A percentile compares a stretch with the other conserved stretches of the same genome.
phyloP scores from a whole-genome alignment of 1,140 invertebrate genomes.

The Trichonephila inaurata region DNA sequence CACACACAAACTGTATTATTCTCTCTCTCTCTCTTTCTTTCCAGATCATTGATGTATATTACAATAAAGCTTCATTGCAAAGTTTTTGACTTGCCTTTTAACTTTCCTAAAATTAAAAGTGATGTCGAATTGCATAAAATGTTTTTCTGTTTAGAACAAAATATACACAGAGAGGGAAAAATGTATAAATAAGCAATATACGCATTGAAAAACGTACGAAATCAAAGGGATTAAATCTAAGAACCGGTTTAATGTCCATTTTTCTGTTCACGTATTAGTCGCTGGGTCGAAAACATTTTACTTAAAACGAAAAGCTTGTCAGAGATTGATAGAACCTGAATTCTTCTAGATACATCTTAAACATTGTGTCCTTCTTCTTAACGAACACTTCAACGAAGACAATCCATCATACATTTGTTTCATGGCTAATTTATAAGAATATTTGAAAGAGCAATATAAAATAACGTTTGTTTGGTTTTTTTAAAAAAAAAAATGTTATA shows the following conservation, averaged over 20 bases:
- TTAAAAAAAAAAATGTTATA: background rate
- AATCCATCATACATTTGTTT: background rate
- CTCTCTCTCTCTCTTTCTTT: no score
- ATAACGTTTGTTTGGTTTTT: background rate
- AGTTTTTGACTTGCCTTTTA: no score
- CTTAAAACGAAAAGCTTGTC: background rate
- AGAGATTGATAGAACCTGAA: background rate
- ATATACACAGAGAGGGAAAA: no score
- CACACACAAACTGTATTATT: no score
- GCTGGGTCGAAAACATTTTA: background rate
- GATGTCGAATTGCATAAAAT: no score
- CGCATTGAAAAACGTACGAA: background rate
- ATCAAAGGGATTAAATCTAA: background rate
- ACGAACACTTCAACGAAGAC: background rate
- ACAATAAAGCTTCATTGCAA: no score
- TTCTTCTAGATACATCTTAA: background rate
- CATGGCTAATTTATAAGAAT: background rate
- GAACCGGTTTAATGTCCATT: slow-evolving; percentile 6
- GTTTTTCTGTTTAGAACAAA: no score
- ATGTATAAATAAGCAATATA: background rate
- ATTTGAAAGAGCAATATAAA: no score
- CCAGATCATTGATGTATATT: no score
- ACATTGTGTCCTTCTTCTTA: background rate
- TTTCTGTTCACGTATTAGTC: background rate
- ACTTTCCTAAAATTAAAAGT: no score